Conservation (phyloP, 2,113 vertebrate genomes). For the Leptobrachium leishanense region DNA sequence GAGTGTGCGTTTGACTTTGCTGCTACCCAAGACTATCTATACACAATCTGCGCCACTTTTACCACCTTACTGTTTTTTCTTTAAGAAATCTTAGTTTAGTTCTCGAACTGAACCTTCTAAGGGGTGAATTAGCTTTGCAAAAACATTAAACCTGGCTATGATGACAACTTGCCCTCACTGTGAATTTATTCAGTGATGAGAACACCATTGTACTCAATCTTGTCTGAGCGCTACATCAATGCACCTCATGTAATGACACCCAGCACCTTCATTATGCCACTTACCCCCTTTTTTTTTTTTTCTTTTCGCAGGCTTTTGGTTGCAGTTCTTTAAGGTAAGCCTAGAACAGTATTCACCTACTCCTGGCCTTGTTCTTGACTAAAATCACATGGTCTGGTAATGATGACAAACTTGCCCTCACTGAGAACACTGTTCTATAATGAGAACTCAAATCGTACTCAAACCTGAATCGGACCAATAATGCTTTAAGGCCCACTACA, state of each 20-base stretch:
- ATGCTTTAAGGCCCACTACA: no score
- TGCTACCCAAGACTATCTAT: no score
- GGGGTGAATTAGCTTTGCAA: no score
- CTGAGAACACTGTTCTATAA: constrained; percentile 29
- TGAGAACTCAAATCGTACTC: constrained; percentile 21
- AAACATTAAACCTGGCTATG: not conserved
- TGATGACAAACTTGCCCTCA: constrained; percentile 45
- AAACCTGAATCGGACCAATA: not conserved
- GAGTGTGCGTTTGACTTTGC: no score
- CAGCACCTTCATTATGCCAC: no score
- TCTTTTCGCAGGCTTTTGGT: no score
- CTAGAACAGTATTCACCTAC: not conserved
- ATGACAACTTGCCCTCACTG: constrained; percentile 47
- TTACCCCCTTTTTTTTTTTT: no score
- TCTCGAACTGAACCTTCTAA: no score
- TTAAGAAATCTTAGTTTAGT: no score
- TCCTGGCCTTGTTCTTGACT: not conserved
- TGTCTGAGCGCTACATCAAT: not conserved
- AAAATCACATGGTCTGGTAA: not conserved
- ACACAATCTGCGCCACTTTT: no score
- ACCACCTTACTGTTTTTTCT: no score
- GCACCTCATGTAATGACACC: not conserved
- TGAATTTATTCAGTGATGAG: not conserved
- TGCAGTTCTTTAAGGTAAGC: not conserved
- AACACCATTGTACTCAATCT: not conserved